A percentile compares a stretch with the other conserved stretches of the same genome.
Evolutionary conservation across 2,888 invertebrate genomes (phyloP).

Genomic region (Dasysyrphus tricinctus): DNA sequence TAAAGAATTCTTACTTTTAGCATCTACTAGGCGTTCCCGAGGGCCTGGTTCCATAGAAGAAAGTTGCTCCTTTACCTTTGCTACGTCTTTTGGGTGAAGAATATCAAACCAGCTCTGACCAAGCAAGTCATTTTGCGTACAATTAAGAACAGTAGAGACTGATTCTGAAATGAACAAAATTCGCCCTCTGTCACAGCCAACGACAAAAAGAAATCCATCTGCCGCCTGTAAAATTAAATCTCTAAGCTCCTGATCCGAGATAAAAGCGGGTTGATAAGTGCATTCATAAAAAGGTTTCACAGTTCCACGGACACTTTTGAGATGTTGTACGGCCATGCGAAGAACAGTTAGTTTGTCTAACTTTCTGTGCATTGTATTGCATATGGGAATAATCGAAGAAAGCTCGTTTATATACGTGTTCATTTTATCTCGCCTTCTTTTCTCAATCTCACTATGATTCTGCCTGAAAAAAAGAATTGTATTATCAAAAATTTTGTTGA

Average conservation of each 20-base stretch:
- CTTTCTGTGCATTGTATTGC: conserved; percentile 95
- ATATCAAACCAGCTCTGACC: conserved; percentile 98
- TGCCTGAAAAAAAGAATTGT: conserved; percentile 86
- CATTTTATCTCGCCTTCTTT: conserved; percentile 97
- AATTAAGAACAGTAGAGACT: conserved; percentile 91
- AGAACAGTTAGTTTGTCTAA: conserved; percentile 95
- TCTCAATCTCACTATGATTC: conserved; percentile 98
- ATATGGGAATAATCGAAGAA: conserved; percentile 96
- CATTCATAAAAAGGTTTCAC: conserved; percentile 90
- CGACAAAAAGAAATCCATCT: conserved; percentile 95
- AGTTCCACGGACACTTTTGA: conserved; percentile 90
- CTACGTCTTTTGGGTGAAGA: conserved; percentile 96
- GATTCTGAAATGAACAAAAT: conserved; percentile 96
- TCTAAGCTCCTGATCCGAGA: conserved; percentile 94
- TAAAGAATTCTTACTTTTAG: conserved; percentile 88
- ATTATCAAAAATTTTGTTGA: background rate
- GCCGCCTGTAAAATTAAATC: conserved; percentile 93
- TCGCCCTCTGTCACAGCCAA: conserved; percentile 95
- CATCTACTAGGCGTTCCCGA: conserved; percentile 94
- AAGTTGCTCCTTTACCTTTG: conserved; percentile 97
- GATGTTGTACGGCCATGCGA: conserved; percentile 96
- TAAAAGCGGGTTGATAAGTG: conserved; percentile 90
- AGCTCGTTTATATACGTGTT: conserved; percentile 96
- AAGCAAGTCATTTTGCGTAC: conserved; percentile 92
- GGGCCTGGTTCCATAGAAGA: conserved; percentile 95